Conservation (phyloP, 64 coral and sea anemone species). For the Porites australiensis region DNA sequence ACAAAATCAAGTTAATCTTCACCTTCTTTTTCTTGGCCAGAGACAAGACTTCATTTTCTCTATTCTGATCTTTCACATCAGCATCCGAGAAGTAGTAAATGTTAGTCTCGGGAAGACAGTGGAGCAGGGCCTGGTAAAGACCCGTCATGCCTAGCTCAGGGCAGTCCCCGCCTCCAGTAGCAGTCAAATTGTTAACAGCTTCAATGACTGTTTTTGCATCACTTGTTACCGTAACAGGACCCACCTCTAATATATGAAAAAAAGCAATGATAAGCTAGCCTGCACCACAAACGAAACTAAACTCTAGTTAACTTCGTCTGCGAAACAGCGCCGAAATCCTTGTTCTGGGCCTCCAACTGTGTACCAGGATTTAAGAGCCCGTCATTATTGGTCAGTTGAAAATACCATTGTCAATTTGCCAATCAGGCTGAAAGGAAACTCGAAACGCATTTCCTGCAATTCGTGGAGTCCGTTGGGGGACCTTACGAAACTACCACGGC, state of each 20-base stretch:
- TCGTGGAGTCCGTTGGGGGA: too few species aligned
- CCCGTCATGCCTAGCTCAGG: slow-evolving; percentile 75
- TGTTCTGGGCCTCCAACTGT: too few species aligned
- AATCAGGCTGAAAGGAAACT: too few species aligned
- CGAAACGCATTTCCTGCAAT: too few species aligned
- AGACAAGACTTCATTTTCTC: slow-evolving; percentile 40
- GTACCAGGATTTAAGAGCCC: too few species aligned
- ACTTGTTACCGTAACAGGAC: slow-evolving; percentile 65
- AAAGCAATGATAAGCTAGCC: not conserved
- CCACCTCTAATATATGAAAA: slow-evolving; percentile 37
- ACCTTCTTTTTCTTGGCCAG: slow-evolving; percentile 60
- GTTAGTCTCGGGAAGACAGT: slow-evolving; percentile 53
- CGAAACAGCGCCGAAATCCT: too few species aligned
- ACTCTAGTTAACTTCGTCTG: too few species aligned
- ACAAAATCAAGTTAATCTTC: slow-evolving; percentile 46
- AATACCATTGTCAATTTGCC: too few species aligned
- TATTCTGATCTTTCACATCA: slow-evolving; percentile 30
- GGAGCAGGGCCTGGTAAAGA: slow-evolving; percentile 64
- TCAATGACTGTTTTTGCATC: slow-evolving; percentile 55
- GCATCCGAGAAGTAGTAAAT: slow-evolving; percentile 80
- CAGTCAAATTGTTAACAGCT: slow-evolving; percentile 53
- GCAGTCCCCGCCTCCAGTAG: slow-evolving; percentile 71
- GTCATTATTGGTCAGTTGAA: too few species aligned
- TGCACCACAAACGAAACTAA: too few species aligned
- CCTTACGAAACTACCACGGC: too few species aligned